Evolutionary conservation across 1,140 invertebrate genomes (phyloP), one percentile per base, ranked within the genome.

Genomic region (Melitaea cinxia): DNA sequence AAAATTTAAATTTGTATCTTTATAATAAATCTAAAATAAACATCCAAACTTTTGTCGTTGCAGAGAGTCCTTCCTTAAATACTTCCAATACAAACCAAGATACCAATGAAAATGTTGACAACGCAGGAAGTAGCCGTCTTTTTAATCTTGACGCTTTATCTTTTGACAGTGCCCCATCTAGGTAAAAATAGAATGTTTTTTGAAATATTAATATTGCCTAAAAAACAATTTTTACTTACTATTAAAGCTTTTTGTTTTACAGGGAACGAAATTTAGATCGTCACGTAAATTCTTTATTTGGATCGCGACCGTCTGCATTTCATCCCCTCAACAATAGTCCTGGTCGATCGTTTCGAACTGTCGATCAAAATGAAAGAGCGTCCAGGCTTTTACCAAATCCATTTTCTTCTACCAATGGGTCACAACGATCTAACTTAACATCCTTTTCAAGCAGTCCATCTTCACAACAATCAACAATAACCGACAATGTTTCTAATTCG

Each of bases 291-390:
- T 77, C 79, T 0, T 55, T 68, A 14, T 85, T 89, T 63, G 82
- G 83, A 47, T 88, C 85, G 3, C 72, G 81, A 60, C 75, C 84
- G 1, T 91, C 89, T 6, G 86, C 88, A 50, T 91, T 91, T 65
- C 85, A 88, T 61, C 88, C 85, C 0, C 60, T 91, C 4, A 78
- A 62, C 21, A 82, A 85, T 17, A 60, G 30, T 26, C 53, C 67
- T 2, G 73, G 80, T 19, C 57, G 83, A 52, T 75, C 82, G 12
- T 78, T 82, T 24, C 68, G 80, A 42, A 77, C 78, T 17, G 73
- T 75, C 4, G 81, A 82, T 9, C 76, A 80, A 60, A 79, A 65
- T 39, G 80, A 82, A 64, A 70, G 78, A 23, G 69, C 73, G 1
- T 74, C 77, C 7, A 73, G 87, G 49, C 67, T 88, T n/a, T 74